A percentile compares a stretch with the other conserved stretches of the same genome.
These are phyloP conservation scores for Harpagifer antarcticus DNA, from an alignment of 2,797 vertebrate species.

Conservation along the genomic window DNA sequence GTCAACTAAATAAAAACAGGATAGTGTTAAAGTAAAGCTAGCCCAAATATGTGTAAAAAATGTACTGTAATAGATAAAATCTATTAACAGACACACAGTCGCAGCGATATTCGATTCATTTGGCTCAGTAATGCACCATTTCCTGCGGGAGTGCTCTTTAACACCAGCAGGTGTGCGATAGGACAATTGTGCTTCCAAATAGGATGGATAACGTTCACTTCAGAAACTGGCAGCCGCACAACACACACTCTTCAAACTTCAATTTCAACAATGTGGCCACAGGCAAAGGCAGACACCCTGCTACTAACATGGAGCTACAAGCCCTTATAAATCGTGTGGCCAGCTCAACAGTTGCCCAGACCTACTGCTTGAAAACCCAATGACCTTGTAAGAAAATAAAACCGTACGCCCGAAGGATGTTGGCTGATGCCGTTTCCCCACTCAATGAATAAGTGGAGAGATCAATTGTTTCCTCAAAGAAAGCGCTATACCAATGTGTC, in stretches of 20 bases:
- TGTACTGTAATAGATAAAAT: neutral
- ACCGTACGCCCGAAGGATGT: constrained; percentile 24
- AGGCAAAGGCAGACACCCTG: constrained; percentile 52
- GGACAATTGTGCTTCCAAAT: constrained; percentile 51
- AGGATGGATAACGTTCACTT: constrained; percentile 41
- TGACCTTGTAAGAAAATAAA: constrained; percentile 41
- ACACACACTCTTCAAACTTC: constrained; percentile 51
- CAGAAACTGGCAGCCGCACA: constrained; percentile 38
- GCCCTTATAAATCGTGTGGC: constrained; percentile 34
- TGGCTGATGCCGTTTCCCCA: constrained; percentile 21
- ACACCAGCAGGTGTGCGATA: constrained; percentile 46
- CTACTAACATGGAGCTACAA: constrained; percentile 38
- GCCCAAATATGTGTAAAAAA: neutral
- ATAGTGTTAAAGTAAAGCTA: neutral
- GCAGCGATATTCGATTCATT: constrained; percentile 26
- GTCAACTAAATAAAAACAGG: neutral
- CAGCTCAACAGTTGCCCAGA: constrained; percentile 33
- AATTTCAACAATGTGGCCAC: constrained; percentile 59
- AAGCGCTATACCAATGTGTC: constrained; percentile 33
- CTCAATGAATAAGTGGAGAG: constrained; percentile 23
- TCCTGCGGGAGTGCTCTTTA: constrained; percentile 44
- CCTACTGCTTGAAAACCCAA: constrained; percentile 38
- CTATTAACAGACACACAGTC: neutral
- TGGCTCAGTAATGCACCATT: constrained; percentile 14
- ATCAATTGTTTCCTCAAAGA: constrained; percentile 46